A percentile compares a stretch with the other conserved stretches of the same genome.
Conservation (phyloP, 2,888 invertebrate genomes). For the Pinctada fucata region DNA sequence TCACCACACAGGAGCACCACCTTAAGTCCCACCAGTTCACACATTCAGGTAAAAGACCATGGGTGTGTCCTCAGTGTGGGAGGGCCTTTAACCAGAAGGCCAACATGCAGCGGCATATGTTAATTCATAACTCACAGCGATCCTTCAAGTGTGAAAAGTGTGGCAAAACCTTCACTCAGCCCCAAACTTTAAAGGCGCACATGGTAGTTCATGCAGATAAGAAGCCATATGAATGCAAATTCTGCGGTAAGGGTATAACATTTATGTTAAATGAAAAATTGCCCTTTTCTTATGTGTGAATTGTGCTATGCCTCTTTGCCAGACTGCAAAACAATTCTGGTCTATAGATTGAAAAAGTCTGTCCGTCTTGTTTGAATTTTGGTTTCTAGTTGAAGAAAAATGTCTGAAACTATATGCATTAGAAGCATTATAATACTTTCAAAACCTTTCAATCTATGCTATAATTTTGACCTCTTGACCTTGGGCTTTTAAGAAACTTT, state of each 20-base stretch:
- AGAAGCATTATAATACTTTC: too few species aligned
- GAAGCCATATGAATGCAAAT: conserved; percentile 76
- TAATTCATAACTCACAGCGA: conserved; percentile 74
- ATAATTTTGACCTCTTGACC: too few species aligned
- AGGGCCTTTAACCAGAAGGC: conserved; percentile 77
- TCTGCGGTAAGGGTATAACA: conserved; percentile 72
- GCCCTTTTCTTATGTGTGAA: neutral
- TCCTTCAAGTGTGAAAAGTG: conserved; percentile 75
- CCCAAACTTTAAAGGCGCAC: conserved; percentile 77
- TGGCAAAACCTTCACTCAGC: conserved; percentile 76
- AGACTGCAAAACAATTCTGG: too few species aligned
- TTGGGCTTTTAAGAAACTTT: too few species aligned
- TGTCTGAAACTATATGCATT: too few species aligned
- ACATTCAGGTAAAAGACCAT: conserved; percentile 75
- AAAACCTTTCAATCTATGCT: too few species aligned
- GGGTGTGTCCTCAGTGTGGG: conserved; percentile 73
- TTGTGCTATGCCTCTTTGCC: neutral
- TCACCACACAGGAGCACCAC: conserved; percentile 73
- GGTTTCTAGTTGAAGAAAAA: too few species aligned
- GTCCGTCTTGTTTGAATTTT: too few species aligned
- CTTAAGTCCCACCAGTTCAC: conserved; percentile 76
- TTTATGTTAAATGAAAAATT: neutral
- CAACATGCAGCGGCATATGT: conserved; percentile 76
- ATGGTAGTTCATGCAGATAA: conserved; percentile 76
- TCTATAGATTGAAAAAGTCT: too few species aligned